Base-by-base conservation (phyloP, 2,888 invertebrate species). In the Osmoderma eremita region DNA sequence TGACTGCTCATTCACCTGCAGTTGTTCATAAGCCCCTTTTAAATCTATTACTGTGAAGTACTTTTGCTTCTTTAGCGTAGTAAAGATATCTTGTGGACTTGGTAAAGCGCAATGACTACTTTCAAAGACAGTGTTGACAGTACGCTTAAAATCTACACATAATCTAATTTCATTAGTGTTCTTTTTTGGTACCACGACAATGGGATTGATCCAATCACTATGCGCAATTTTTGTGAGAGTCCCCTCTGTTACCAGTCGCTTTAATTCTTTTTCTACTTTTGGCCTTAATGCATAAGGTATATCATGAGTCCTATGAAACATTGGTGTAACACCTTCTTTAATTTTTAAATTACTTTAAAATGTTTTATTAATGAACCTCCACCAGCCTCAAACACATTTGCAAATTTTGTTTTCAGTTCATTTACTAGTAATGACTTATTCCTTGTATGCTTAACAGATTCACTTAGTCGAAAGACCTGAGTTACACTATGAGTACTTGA, bases 31-130 rank as follows among this genome's bases (percentile, higher is more conserved):
- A 1, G 75, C 74, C 20, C 71, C 72, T 15, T 69, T 49, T 53
- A 75, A 66, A 67, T 75, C 75, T 12, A 42, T n/a, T 5, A 10
- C 42, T 1, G 8, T 42, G 1, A 42, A 42, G 1, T 15, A n/a
- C 3, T 70, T 65, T 42, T 73, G 73, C 17, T 73, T 73, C 41
- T 61, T 65, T 22, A 79, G 64, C 8, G 68, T 65, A 6, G 75
- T 71, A 68, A 77, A 75, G 50, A 79, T 73, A 62, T 78, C 78
- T 41, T 76, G 74, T n/a, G 75, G 73, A 45, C 70, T 64, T 3
- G 78, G 77, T 54, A 79, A 71, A 15, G 75, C 74, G 49, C 74
- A 78, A 51, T 76, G 75, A 77, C 48, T 4, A 65, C 70, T 15
- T 58, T 62, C n/a, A n/a, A n/a, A n/a, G n/a, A n/a, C n/a, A 68